Evolutionary conservation across 2,797 vertebrate species (phyloP).

Genomic region (Octomys mimax): DNA sequence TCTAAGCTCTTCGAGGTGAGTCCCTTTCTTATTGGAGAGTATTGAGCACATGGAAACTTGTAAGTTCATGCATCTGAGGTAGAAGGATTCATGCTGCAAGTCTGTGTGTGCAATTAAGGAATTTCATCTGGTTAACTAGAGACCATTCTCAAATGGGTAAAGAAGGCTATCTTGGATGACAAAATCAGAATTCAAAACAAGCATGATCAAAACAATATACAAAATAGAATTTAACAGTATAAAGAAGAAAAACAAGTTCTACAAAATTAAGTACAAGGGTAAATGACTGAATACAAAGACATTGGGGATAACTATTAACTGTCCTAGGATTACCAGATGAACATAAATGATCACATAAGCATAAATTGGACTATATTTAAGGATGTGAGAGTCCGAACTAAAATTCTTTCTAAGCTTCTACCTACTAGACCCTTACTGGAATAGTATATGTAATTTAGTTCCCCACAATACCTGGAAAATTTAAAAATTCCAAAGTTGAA

Average conservation of each 20-base stretch:
- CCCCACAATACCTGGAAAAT: constrained; percentile 53
- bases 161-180: constrained; percentile 40
- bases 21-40: constrained; percentile 40
- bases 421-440: constrained; percentile 34
- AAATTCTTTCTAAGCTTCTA: constrained; percentile 58
- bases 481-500: constrained; percentile 32
- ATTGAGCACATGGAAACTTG: neutral
- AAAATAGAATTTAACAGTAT: constrained; percentile 52
- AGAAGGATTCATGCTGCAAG: constrained; percentile 27
- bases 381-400: constrained; percentile 34
- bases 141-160: constrained; percentile 16
- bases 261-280: constrained; percentile 50
- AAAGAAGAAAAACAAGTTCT: constrained; percentile 76
- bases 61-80: neutral
- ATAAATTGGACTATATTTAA: constrained; percentile 25
- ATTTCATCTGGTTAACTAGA: constrained; percentile 43
- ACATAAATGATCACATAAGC: constrained; percentile 37
- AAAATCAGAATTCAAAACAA: constrained; percentile 69
- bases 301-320: neutral
- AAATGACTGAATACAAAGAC: constrained; percentile 28
- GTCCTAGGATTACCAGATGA: constrained; percentile 22
- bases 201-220: constrained; percentile 48
- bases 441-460: constrained; percentile 54
- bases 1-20: constrained; percentile 34
- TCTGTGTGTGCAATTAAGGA: neutral